Evolutionary conservation across 2,797 vertebrate species (phyloP).

Genomic region (Lacerta viridis): DNA sequence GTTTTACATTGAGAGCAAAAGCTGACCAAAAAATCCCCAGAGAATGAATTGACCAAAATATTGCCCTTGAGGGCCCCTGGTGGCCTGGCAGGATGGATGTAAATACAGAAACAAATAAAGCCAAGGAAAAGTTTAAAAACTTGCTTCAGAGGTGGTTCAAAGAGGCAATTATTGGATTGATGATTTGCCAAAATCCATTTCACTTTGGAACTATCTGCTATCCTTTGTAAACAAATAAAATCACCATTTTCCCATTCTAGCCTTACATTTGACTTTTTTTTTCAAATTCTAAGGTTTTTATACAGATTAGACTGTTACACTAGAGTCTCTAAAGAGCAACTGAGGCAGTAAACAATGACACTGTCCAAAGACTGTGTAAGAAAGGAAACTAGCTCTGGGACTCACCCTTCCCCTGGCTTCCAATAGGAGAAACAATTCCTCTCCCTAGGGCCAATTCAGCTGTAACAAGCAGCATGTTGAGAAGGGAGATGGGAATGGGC

Average conservation of each 20-base stretch:
- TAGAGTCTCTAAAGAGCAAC: not conserved
- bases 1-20: not conserved
- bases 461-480: not conserved
- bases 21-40: not conserved
- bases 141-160: not conserved
- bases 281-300: not conserved
- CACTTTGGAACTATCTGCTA: constrained; percentile 18
- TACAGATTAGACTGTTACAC: not conserved
- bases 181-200: constrained; percentile 35
- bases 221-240: constrained; percentile 36
- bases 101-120: constrained; percentile 5
- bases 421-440: not conserved
- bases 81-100: not conserved
- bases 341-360: not conserved
- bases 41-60: not conserved
- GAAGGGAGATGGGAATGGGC: not conserved
- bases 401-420: constrained; percentile 1
- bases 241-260: constrained; percentile 29
- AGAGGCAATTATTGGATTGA: constrained; percentile 14
- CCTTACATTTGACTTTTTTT: not conserved
- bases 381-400: not conserved
- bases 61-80: not conserved
- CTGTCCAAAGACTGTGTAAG: not conserved
- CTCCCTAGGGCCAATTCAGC: constrained; percentile 7
- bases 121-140: not conserved